A percentile compares a stretch with the other conserved stretches of the same genome.
phyloP scores from a whole-genome alignment of 2,797 vertebrate species.

The Sternotherus odoratus region DNA sequence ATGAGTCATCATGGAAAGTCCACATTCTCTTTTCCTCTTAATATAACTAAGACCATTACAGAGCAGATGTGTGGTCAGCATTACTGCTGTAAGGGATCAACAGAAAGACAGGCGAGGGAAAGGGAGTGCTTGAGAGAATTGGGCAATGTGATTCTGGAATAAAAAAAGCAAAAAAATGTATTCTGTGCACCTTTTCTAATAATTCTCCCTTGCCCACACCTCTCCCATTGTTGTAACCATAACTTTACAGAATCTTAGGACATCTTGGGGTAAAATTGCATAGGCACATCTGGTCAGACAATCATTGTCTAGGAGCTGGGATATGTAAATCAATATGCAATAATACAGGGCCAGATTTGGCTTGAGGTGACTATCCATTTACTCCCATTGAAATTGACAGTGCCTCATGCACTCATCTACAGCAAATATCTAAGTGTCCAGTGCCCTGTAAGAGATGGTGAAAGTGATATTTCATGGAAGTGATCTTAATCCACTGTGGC shows the following conservation, averaged over 20 bases:
- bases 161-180: not conserved
- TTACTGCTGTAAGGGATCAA: not conserved
- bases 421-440: not conserved
- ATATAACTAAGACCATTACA: not conserved
- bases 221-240: not conserved
- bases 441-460: not conserved
- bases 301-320: not conserved
- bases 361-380: not conserved
- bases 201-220: not conserved
- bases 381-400: not conserved
- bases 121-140: not conserved
- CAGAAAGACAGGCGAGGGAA: not conserved
- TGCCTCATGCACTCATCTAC: not conserved
- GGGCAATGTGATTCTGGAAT: not conserved
- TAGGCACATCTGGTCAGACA: not conserved
- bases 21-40: not conserved
- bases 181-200: not conserved
- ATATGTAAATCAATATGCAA: not conserved
- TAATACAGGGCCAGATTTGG: not conserved
- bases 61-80: not conserved
- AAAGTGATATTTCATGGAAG: not conserved
- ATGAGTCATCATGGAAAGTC: conserved; percentile 14
- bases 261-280: not conserved
- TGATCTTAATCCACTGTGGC: not conserved
- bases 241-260: not conserved